Evolutionary conservation across 2,888 invertebrate species (phyloP), one percentile per base, ranked within the genome.

Genomic region (Drosophila stalkeri): DNA sequence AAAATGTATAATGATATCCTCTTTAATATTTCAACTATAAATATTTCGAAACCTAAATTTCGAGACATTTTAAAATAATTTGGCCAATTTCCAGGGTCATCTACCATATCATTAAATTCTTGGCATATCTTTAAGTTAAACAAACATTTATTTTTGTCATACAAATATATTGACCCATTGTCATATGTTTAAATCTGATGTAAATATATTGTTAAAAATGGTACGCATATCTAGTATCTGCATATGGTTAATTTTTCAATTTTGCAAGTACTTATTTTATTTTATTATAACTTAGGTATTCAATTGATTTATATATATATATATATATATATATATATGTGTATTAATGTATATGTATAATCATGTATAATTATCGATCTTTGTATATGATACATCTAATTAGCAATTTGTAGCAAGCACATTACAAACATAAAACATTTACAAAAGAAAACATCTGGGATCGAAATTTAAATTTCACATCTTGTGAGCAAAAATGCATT

Each of bases 151-250:
- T 68, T 57, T 64, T 68, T 57, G 64, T 68, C 61, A 44, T 72
- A 76, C 72, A 76, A 78, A 76, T 78, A 75, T 64, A 75, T 73
- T 67, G 69, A n/a, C n/a, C n/a, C n/a, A n/a, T n/a, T n/a, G n/a
- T n/a, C n/a, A n/a, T n/a, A n/a, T n/a, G n/a, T n/a, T n/a, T n/a
- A n/a, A n/a, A n/a, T n/a, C n/a, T n/a, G n/a, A n/a, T n/a, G n/a
- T n/a, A 61, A 33, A 51, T 14, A 7, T 75, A 64, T 65, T 61
- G 56, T 63, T 59, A 41, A 33, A 43, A 44, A 62, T 71, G 64
- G 61, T 76, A 59, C 49, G 49, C 44, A 46, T 56, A 52, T 66
- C 39, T 23, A 37, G 44, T 12, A 35, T 14, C 64, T 64, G 72
- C 65, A n/a, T n/a, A n/a, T n/a, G n/a, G n/a, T n/a, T n/a, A n/a